Conservation (phyloP, 2,888 invertebrate genomes). For the Opisthograptis luteolata region DNA sequence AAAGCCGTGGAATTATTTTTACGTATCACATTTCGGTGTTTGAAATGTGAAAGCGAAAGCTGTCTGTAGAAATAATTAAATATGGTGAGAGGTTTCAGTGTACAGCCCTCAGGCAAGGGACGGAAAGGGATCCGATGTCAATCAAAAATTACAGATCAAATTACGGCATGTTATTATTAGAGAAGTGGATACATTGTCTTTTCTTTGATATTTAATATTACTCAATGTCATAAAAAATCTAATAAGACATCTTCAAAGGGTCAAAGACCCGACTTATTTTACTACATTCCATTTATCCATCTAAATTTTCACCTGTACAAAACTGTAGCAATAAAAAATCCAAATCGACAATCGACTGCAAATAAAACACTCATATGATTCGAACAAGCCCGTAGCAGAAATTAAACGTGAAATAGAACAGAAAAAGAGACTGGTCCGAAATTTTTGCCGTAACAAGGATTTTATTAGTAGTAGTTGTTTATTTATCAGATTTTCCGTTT, state of each 20-base stretch:
- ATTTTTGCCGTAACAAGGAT: background rate
- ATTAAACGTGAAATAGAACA: conserved; percentile 48
- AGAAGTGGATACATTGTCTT: background rate
- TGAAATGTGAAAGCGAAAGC: background rate
- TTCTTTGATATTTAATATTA: background rate
- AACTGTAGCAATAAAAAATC: conserved; percentile 27
- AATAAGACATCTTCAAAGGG: too few species aligned
- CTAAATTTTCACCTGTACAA: background rate
- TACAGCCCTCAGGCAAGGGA: conserved; percentile 2
- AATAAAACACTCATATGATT: conserved; percentile 29
- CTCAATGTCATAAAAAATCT: too few species aligned
- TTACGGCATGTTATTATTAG: conserved; percentile 1
- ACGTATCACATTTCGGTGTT: background rate
- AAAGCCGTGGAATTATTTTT: too few species aligned
- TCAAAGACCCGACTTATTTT: too few species aligned
- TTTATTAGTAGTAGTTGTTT: too few species aligned
- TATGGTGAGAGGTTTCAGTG: background rate
- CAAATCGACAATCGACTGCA: conserved; percentile 27
- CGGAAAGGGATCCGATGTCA: conserved; percentile 2
- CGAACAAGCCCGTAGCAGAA: conserved; percentile 32
- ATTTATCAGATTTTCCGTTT: too few species aligned
- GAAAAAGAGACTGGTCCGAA: conserved; percentile 37
- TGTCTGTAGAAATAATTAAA: background rate
- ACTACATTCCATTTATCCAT: too few species aligned
- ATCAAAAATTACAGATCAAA: conserved; percentile 4